A percentile compares a stretch with the other conserved stretches of the same genome.
Conservation (phyloP, 2,113 vertebrate genomes). For the Grantiella picta region DNA sequence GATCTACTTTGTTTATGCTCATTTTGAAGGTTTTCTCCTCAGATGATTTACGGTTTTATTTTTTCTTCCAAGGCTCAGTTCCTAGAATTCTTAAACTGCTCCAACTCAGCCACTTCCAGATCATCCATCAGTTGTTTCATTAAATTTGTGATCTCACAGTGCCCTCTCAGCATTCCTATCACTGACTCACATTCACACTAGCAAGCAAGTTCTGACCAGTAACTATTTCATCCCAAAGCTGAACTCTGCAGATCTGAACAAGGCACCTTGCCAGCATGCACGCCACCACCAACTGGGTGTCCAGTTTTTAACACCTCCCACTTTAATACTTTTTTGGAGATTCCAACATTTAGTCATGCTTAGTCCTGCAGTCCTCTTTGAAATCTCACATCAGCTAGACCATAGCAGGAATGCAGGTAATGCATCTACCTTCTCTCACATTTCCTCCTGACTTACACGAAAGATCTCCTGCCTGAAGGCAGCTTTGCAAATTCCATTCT, state of each 20-base stretch:
- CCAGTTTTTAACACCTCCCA: not conserved
- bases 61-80: not conserved
- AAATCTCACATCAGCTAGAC: not conserved
- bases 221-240: not conserved
- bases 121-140: not conserved
- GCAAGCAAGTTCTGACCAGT: not conserved
- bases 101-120: not conserved
- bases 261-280: not conserved
- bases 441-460: not conserved
- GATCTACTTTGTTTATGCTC: not conserved
- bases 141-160: not conserved
- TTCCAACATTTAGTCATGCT: not conserved
- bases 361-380: not conserved
- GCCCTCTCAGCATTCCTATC: not conserved
- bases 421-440: not conserved
- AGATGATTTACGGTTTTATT: not conserved
- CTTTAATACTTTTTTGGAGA: not conserved
- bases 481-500: not conserved
- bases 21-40: not conserved
- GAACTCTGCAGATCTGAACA: not conserved
- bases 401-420: not conserved
- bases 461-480: not conserved
- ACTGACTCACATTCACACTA: not conserved
- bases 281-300: not conserved
- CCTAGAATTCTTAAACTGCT: slow-evolving; percentile 4